Evolutionary conservation across 1,140 invertebrate genomes (phyloP), one percentile per base, ranked within the genome.

Genomic region (Heliothis virescens): DNA sequence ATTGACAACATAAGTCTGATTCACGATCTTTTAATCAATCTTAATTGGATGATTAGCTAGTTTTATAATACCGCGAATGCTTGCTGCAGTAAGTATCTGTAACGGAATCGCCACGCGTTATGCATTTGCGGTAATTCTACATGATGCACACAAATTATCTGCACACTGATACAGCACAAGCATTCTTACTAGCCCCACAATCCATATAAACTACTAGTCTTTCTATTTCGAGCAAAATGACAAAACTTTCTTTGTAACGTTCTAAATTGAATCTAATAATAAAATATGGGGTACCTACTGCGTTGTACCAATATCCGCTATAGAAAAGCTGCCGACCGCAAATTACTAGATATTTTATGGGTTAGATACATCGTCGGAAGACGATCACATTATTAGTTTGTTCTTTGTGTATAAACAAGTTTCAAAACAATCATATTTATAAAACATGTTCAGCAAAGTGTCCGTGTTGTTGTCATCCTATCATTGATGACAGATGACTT

Each of bases 261-360:
- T 26, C 12, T 1, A 60, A 60, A 60, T 29, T 60, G 21, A 26
- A 29, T 15, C 21, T 26, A 59, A 59, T 59, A 59, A 59, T 21
- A 60, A 59, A 15, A 3, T 29, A 26, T 4, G 26, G 21, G 57
- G 2, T 60, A 60, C n/a, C n/a, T n/a, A n/a, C 26, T 11, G 34
- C 34, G 21, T 29, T 60, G 21, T 60, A 41, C 34, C 34, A 60
- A 60, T 60, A 60, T 60, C 57, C 57, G 57, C 21, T 26, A 11
- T 26, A 13, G 57, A 60, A 60, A 60, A 60, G 57, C 57, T 60
- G 18, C 16, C 21, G 57, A 60, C 57, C 57, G 57, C 57, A 60
- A 60, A 59, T 21, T 59, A 26, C 18, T 9, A 1, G 21, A 21
- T 26, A 57, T 21, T 26, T 26, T 26, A 60, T 60, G 21, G 57